These are phyloP conservation scores for Sturnira hondurensis DNA, from an alignment of 2,113 vertebrate species.

Conservation along the genomic window DNA sequence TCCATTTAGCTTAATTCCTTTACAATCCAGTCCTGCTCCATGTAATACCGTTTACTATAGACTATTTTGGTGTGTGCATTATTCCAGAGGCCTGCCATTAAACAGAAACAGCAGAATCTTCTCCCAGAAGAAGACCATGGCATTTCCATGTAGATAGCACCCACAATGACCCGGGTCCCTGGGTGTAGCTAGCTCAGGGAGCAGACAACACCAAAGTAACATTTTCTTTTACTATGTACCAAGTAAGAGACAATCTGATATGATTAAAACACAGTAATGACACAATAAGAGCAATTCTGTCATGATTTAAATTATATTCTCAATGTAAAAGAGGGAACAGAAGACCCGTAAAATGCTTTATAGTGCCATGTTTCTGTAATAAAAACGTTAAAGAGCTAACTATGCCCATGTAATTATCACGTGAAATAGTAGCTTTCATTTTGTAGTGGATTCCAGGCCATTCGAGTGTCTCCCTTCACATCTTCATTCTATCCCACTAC, in stretches of 20 bases:
- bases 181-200: background rate
- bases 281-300: background rate
- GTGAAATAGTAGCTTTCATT: background rate
- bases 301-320: background rate
- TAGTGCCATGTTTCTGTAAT: background rate
- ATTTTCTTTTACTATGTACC: background rate
- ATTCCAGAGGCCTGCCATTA: conserved; percentile 18
- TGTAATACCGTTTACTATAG: conserved; percentile 1
- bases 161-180: background rate
- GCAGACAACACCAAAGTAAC: background rate
- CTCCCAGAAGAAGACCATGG: background rate
- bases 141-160: background rate
- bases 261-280: background rate
- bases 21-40: background rate
- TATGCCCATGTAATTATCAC: background rate
- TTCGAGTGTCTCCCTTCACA: background rate
- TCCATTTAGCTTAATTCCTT: background rate
- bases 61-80: conserved; percentile 23
- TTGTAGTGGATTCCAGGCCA: background rate
- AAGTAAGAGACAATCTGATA: background rate
- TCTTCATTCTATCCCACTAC: background rate
- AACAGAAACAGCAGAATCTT: conserved; percentile 4
- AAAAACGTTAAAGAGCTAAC: background rate
- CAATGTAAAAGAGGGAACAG: background rate
- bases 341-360: background rate